Evolutionary conservation across 2,797 vertebrate species (phyloP).

Genomic region (Danio kyathit): DNA sequence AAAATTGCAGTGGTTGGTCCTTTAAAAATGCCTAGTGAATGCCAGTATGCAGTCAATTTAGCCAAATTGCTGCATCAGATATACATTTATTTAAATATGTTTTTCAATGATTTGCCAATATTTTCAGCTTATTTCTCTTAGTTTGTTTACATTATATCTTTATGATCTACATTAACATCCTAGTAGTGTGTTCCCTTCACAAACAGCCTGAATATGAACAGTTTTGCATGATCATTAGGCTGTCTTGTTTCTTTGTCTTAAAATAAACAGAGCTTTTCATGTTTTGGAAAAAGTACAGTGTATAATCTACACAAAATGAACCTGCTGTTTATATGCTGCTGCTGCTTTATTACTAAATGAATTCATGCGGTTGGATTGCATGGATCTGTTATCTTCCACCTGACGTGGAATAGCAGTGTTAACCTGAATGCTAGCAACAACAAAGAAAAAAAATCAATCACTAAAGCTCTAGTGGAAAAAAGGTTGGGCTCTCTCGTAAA

Average conservation of each 20-base stretch:
- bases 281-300: background rate
- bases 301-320: background rate
- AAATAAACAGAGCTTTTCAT: background rate
- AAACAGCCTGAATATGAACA: background rate
- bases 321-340: background rate
- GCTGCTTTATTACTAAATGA: background rate
- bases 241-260: background rate
- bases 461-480: conserved; percentile 50
- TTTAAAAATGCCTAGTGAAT: too few relatives aligned
- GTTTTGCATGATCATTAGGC: background rate
- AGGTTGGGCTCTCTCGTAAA: conserved; percentile 59
- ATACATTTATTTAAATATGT: too few relatives aligned
- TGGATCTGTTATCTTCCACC: background rate
- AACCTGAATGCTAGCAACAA: conserved; percentile 27
- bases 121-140: background rate
- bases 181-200: background rate
- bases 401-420: conserved; percentile 7
- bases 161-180: background rate
- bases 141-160: background rate
- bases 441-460: conserved; percentile 68
- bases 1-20: background rate
- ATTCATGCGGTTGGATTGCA: background rate
- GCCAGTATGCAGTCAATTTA: too few relatives aligned
- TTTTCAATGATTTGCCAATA: too few relatives aligned
- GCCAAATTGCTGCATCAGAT: too few relatives aligned